Evolutionary conservation across 2,888 invertebrate species (phyloP).

Genomic region (Poecilus cupreus): DNA sequence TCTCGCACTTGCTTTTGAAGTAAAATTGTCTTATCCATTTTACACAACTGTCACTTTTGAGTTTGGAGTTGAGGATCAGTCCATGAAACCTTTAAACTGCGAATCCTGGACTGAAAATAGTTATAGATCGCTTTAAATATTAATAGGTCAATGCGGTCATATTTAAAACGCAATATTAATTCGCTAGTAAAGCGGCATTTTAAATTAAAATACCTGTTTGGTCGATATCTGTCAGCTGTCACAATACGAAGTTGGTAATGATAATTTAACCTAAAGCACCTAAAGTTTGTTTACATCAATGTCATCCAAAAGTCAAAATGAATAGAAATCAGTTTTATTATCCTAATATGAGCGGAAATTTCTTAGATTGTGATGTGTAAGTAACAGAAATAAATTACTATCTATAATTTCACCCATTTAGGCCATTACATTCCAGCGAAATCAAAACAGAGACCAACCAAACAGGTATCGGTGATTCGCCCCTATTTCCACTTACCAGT

Average conservation of each 20-base stretch:
- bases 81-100: background rate
- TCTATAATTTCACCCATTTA: background rate
- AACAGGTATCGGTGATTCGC: conserved; percentile 4
- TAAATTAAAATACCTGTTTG: background rate
- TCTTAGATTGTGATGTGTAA: conserved; percentile 56
- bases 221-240: background rate
- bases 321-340: conserved; percentile 56
- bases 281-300: conserved; percentile 55
- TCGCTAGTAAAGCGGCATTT: too few relatives aligned
- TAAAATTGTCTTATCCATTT: conserved; percentile 76
- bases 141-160: too few relatives aligned
- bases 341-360: conserved; percentile 45
- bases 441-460: conserved; percentile 48
- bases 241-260: conserved; percentile 10
- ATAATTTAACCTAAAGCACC: conserved; percentile 42
- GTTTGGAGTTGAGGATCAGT: conserved; percentile 8
- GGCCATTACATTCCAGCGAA: conserved; percentile 39
- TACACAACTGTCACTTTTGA: conserved; percentile 28
- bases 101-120: background rate
- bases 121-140: background rate
- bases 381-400: background rate
- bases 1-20: conserved; percentile 83
- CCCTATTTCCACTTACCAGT: conserved; percentile 42
- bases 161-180: too few relatives aligned
- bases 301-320: conserved; percentile 49